phyloP scores from a whole-genome alignment of 2,797 vertebrate genomes.

The Neoniphon sammara region DNA sequence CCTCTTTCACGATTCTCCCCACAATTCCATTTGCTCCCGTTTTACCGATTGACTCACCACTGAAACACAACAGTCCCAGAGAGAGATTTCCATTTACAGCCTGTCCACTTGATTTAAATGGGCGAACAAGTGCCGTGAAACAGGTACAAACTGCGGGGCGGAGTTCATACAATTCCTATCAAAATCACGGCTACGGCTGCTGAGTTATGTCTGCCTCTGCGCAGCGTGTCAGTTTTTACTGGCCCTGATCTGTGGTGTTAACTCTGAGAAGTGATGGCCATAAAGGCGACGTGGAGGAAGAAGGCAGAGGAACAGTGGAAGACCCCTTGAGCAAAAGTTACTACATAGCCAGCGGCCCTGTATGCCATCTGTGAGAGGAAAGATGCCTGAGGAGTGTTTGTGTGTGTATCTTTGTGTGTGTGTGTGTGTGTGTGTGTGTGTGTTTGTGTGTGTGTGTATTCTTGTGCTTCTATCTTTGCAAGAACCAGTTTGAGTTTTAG shows the following conservation, averaged over 20 bases:
- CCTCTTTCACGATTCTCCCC: background rate
- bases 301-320: slow-evolving; percentile 45
- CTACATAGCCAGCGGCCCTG: slow-evolving; percentile 52
- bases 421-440: background rate
- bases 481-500: slow-evolving; percentile 10
- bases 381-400: slow-evolving; percentile 64
- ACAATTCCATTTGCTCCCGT: background rate
- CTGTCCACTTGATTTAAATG: background rate
- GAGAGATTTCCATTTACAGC: background rate
- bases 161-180: background rate
- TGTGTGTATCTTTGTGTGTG: slow-evolving; percentile 33
- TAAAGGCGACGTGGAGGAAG: slow-evolving; percentile 25
- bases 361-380: slow-evolving; percentile 76
- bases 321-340: slow-evolving; percentile 55
- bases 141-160: background rate
- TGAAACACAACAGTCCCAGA: background rate
- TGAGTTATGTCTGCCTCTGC: no score
- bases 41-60: background rate
- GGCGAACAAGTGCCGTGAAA: background rate
- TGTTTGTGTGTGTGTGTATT: slow-evolving; percentile 14
- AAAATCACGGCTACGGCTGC: background rate
- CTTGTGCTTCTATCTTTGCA: slow-evolving; percentile 31
- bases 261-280: background rate
- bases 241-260: slow-evolving; percentile 9
- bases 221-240: background rate